Evolutionary conservation across 2,113 vertebrate species (phyloP).

Genomic region (Hemichromis elongatus): DNA sequence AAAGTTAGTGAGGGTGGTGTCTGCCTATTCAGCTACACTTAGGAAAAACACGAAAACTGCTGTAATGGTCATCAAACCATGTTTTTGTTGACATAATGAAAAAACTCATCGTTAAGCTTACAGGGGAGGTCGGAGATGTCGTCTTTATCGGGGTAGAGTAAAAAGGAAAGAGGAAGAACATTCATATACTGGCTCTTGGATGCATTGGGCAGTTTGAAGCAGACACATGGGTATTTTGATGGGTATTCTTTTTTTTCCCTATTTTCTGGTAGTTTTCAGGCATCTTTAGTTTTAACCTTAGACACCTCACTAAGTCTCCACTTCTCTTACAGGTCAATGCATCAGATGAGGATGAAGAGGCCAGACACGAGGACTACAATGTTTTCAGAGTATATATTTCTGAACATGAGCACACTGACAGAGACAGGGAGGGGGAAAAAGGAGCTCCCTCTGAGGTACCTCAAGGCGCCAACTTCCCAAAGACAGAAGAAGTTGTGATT

Average conservation of each 20-base stretch:
- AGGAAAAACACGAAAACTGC: too few species aligned
- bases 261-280: background rate
- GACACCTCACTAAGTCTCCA: background rate
- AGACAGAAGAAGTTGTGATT: constrained; percentile 29
- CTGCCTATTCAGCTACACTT: too few species aligned
- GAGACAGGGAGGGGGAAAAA: constrained; percentile 29
- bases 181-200: background rate
- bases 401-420: constrained; percentile 59
- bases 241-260: background rate
- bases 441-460: constrained; percentile 19
- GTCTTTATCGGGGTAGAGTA: background rate
- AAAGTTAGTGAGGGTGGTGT: too few species aligned
- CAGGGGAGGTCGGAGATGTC: background rate
- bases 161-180: background rate
- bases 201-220: background rate
- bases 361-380: constrained; percentile 62
- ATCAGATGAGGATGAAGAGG: constrained; percentile 69
- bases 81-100: background rate
- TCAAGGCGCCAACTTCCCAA: constrained; percentile 19
- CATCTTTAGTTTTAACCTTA: background rate
- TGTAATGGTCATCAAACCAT: too few species aligned
- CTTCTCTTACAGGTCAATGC: constrained; percentile 52
- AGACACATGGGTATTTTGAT: background rate
- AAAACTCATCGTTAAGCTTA: background rate
- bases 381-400: constrained; percentile 76